These are phyloP conservation scores for Probaryconus sp. DNA, from an alignment of 1,140 invertebrate species.

Conservation along the genomic window DNA sequence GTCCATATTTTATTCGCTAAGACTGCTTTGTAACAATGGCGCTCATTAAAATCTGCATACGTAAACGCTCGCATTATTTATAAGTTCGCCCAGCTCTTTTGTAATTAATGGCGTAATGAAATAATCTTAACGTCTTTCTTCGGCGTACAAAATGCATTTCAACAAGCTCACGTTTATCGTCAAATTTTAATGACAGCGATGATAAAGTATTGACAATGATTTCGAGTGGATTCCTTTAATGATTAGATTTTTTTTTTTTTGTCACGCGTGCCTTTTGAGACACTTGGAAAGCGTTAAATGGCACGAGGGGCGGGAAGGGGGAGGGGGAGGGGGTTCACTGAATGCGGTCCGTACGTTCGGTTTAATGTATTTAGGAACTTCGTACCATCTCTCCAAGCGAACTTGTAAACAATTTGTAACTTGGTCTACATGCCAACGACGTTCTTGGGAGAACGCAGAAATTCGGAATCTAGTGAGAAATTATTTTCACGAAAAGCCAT, in stretches of 20 bases:
- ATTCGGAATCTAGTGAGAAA: slow-evolving; percentile 17
- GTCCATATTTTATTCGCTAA: slow-evolving; percentile 40
- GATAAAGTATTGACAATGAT: no score
- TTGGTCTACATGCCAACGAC: slow-evolving; percentile 29
- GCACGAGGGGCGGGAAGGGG: no score
- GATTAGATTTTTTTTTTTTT: no score
- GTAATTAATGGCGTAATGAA: slow-evolving; percentile 18
- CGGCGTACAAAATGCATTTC: no score
- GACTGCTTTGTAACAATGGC: slow-evolving; percentile 36
- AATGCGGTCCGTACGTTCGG: slow-evolving; percentile 26
- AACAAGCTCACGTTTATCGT: no score
- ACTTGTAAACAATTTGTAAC: slow-evolving; percentile 59
- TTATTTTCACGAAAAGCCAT: background rate
- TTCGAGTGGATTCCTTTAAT: no score
- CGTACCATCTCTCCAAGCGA: slow-evolving; percentile 37
- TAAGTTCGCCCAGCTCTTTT: slow-evolving; percentile 3
- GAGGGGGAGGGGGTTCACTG: no score
- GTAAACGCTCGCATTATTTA: slow-evolving; percentile 37
- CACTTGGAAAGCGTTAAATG: no score
- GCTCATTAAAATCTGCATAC: slow-evolving; percentile 42
- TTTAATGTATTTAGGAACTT: slow-evolving; percentile 56
- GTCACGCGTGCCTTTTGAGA: no score
- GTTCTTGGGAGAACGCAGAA: slow-evolving; percentile 29
- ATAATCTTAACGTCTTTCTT: slow-evolving; percentile 6
- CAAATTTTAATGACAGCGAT: no score